Conservation (phyloP, 2,113 vertebrate genomes). For the Sialia sialis region DNA sequence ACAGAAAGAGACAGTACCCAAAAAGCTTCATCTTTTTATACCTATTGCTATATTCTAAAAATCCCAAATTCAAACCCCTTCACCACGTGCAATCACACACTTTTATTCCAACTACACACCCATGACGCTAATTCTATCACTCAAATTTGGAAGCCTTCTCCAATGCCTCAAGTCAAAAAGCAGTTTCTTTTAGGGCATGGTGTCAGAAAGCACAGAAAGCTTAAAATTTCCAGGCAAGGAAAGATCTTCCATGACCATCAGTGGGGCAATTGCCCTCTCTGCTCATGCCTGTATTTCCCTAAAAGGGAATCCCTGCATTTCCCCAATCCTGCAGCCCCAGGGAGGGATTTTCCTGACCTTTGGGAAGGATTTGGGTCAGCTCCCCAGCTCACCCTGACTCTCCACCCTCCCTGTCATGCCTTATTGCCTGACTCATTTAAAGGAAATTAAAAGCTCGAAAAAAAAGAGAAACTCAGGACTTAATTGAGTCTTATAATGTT, state of each 20-base stretch:
- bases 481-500: slow-evolving; percentile 45
- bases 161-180: too few relatives aligned
- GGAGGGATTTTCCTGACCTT: neutral
- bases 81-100: too few relatives aligned
- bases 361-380: neutral
- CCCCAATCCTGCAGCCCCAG: neutral
- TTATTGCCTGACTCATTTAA: slow-evolving; percentile 18
- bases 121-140: too few relatives aligned
- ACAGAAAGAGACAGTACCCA: too few relatives aligned
- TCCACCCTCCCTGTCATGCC: neutral
- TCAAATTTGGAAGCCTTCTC: too few relatives aligned
- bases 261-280: neutral
- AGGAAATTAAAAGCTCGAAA: neutral
- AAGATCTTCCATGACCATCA: neutral
- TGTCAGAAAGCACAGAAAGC: too few relatives aligned
- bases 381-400: neutral
- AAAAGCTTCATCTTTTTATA: too few relatives aligned
- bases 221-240: neutral
- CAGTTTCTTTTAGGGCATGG: too few relatives aligned
- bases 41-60: too few relatives aligned
- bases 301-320: neutral
- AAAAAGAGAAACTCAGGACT: neutral
- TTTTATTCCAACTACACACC: too few relatives aligned
- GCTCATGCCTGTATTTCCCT: neutral
- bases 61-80: too few relatives aligned